Evolutionary conservation across 2,113 vertebrate genomes (phyloP), one percentile per base, ranked within the genome.

Genomic region (Noctilio leporinus): DNA sequence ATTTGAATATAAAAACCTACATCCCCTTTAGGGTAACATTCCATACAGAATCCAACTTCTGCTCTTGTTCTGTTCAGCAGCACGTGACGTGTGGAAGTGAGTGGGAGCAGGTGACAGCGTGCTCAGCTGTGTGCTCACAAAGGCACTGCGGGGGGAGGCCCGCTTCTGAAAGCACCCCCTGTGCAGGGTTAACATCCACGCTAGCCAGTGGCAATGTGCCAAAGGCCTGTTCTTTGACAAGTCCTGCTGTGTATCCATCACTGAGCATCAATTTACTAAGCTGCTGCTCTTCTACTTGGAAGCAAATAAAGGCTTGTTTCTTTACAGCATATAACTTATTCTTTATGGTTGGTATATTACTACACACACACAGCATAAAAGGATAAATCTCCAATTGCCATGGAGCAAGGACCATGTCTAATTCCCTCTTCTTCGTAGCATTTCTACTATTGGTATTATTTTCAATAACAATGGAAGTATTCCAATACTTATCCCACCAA

Each of bases 391-490:
- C 43, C 67, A 76, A 64, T 2, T 65, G 45, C 15, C 43, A 90
- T 1, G 19, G 40, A 86, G 33, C n/a, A 91, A 93, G 65, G 35
- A 75, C 20, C 55, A 51, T 84, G 80, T 77, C 87, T 57, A 69
- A 96, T 80, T 88, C 78, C 15, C 43, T 87, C 26, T 35, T 92
- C 77, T 78, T 57, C 87, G 38, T 9, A 65, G 47, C 81, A 76
- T 78, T 91, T 80, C 35, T 83, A 53, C 38, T 78, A 47, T 5
- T 82, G 80, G 35, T 91, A 38, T 49, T 73, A 95, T 57, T 94
- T 97, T 92, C n/a, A 89, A 26, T 86, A 78, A 93, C 43, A 94
- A 20, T 76, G 40, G 70, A 94, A 73, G 64, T 57, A 51, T 90
- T 84, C 24, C 22, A 76, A 72, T 86, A 92, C n/a, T 76, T 81